Evolutionary conservation across 2,797 vertebrate species (phyloP).

Genomic region (Helicolenus hilgendorfi): DNA sequence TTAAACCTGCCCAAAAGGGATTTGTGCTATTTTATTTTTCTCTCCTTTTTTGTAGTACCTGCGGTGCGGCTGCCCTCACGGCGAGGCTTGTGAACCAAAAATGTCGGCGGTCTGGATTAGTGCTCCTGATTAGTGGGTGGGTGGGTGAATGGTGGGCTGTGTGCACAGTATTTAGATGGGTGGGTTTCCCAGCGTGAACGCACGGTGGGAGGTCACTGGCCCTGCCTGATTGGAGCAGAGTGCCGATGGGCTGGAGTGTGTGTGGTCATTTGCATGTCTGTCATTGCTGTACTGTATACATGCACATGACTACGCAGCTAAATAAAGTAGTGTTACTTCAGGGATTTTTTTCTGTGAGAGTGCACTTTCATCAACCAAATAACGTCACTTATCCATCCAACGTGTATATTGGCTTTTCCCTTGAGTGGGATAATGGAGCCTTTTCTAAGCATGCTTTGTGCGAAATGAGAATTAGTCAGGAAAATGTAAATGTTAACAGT

Average conservation of each 20-base stretch:
- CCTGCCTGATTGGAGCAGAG: constrained; percentile 48
- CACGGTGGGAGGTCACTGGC: constrained; percentile 49
- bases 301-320: not conserved
- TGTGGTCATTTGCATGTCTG: constrained; percentile 32
- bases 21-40: constrained; percentile 66
- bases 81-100: constrained; percentile 64
- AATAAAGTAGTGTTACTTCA: not conserved
- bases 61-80: constrained; percentile 50
- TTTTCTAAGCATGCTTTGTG: not conserved
- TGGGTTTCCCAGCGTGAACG: constrained; percentile 39
- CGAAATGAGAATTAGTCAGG: not conserved
- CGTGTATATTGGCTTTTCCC: not conserved
- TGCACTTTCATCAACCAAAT: not conserved
- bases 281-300: not conserved
- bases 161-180: constrained; percentile 51
- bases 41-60: constrained; percentile 60
- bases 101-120: constrained; percentile 66
- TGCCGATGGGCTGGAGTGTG: constrained; percentile 18
- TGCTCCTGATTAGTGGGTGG: constrained; percentile 60
- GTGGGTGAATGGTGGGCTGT: constrained; percentile 47
- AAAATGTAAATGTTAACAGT: not conserved
- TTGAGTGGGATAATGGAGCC: not conserved
- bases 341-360: not conserved
- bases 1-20: constrained; percentile 82
- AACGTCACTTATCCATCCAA: not conserved